A percentile compares a stretch with the other conserved stretches of the same genome.
These are phyloP conservation scores for Sorex maritimensis DNA, from an alignment of 2,797 vertebrate species.

Conservation along the genomic window DNA sequence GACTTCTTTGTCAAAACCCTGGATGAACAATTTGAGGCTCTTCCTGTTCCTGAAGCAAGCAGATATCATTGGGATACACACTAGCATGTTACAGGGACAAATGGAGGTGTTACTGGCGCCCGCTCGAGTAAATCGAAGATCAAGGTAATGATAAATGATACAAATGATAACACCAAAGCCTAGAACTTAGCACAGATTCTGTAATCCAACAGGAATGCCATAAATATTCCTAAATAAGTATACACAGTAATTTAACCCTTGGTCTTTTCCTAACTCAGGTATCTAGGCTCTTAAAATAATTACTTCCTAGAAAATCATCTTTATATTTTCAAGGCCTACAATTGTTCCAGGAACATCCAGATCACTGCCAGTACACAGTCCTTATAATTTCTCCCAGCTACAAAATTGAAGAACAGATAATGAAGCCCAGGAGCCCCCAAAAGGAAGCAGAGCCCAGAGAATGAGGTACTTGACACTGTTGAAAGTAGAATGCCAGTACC, in stretches of 20 bases:
- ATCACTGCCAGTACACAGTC: not conserved
- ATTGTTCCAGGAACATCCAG: not conserved
- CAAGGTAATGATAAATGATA: too few relatives aligned
- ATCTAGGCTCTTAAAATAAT: constrained; percentile 23
- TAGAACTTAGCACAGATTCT: not conserved
- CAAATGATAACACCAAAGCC: not conserved
- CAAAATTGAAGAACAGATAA: not conserved
- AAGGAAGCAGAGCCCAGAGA: too few relatives aligned
- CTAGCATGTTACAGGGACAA: too few relatives aligned
- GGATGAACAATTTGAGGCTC: too few relatives aligned
- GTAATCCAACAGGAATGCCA: not conserved
- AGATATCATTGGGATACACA: too few relatives aligned
- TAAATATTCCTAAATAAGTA: not conserved
- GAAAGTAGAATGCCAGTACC: too few relatives aligned
- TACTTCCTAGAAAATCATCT: not conserved
- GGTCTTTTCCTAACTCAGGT: not conserved
- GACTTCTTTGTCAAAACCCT: too few relatives aligned
- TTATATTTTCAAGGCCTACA: not conserved
- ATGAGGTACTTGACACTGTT: too few relatives aligned
- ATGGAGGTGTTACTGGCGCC: too few relatives aligned
- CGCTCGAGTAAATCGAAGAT: too few relatives aligned
- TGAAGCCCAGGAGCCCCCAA: not conserved
- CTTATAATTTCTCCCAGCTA: not conserved
- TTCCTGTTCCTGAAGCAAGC: too few relatives aligned
- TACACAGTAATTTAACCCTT: not conserved